These are phyloP conservation scores for Eptatretus burgeri DNA, from an alignment of 2,113 vertebrate species.

Conservation along the genomic window DNA sequence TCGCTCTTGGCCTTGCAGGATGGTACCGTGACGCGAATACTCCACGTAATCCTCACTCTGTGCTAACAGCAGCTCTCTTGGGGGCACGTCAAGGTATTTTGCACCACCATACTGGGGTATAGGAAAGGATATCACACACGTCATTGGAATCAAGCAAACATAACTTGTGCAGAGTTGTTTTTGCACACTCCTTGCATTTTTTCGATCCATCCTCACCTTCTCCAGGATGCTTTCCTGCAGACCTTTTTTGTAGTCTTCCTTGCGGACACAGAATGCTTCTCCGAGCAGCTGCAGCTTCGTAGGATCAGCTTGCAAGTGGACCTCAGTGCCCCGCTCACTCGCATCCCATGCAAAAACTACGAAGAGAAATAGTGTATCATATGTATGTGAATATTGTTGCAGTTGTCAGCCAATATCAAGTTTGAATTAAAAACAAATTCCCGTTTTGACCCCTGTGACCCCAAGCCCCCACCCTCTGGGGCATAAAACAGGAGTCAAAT, in stretches of 20 bases:
- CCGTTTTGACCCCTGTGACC: no score
- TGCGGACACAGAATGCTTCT: slow-evolving; percentile 84
- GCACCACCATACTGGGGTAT: slow-evolving; percentile 50
- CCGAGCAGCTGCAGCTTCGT: slow-evolving; percentile 77
- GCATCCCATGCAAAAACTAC: slow-evolving; percentile 96
- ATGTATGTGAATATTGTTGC: background rate
- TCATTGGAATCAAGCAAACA: background rate
- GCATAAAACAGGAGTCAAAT: slow-evolving; percentile 5
- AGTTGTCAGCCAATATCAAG: background rate
- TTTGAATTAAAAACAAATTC: no score
- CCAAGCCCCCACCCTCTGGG: no score
- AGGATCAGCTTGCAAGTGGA: slow-evolving; percentile 85
- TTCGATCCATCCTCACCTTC: slow-evolving; percentile 22
- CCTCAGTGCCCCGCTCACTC: slow-evolving; percentile 83
- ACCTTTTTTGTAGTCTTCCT: slow-evolving; percentile 72
- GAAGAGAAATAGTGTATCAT: slow-evolving; percentile 9
- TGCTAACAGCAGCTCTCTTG: slow-evolving; percentile 54
- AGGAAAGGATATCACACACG: slow-evolving; percentile 8
- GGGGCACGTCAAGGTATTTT: slow-evolving; percentile 55
- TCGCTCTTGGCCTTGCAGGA: slow-evolving; percentile 77
- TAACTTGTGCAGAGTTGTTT: background rate
- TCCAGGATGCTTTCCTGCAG: slow-evolving; percentile 77
- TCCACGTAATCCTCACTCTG: slow-evolving; percentile 92
- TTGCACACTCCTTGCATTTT: background rate
- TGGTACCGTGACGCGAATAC: slow-evolving; percentile 72